Evolutionary conservation across 1,140 invertebrate genomes (phyloP).

Genomic region (Magallana gigas): DNA sequence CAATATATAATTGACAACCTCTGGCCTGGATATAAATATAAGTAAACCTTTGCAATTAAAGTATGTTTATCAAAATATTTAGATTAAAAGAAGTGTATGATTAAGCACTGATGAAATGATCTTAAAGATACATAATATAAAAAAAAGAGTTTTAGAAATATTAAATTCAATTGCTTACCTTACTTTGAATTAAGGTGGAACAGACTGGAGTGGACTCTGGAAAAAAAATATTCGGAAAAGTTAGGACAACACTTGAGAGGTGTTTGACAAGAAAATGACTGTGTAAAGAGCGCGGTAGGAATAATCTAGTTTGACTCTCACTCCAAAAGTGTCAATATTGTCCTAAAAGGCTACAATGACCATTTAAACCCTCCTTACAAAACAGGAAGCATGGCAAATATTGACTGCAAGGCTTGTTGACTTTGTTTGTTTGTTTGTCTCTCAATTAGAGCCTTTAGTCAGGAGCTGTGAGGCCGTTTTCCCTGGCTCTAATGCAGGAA

Average conservation of each 20-base stretch:
- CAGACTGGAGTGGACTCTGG: background rate
- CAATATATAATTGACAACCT: too few species aligned
- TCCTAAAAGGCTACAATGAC: slow-evolving; percentile 26
- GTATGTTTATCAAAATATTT: too few species aligned
- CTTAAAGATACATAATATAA: too few species aligned
- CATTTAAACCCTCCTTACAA: slow-evolving; percentile 31
- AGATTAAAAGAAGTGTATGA: too few species aligned
- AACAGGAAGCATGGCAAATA: slow-evolving; percentile 35
- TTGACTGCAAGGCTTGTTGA: slow-evolving; percentile 26
- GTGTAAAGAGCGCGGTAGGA: background rate
- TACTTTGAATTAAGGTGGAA: background rate
- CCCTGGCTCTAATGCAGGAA: background rate
- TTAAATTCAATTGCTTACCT: background rate
- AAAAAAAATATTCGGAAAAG: background rate
- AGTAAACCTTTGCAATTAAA: too few species aligned
- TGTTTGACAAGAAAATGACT: background rate
- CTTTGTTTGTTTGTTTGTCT: slow-evolving; percentile 27
- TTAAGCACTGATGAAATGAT: too few species aligned
- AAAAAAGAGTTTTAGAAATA: too few species aligned
- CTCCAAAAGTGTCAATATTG: slow-evolving; percentile 27
- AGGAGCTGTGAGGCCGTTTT: slow-evolving; percentile 1
- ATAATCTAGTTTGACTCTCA: slow-evolving; percentile 28
- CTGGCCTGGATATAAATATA: too few species aligned
- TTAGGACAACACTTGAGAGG: slow-evolving; percentile 24
- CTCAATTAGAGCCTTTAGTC: slow-evolving; percentile 1